Conservation (phyloP, 1,140 invertebrate species). For the Zaprionus ghesquierei region DNA sequence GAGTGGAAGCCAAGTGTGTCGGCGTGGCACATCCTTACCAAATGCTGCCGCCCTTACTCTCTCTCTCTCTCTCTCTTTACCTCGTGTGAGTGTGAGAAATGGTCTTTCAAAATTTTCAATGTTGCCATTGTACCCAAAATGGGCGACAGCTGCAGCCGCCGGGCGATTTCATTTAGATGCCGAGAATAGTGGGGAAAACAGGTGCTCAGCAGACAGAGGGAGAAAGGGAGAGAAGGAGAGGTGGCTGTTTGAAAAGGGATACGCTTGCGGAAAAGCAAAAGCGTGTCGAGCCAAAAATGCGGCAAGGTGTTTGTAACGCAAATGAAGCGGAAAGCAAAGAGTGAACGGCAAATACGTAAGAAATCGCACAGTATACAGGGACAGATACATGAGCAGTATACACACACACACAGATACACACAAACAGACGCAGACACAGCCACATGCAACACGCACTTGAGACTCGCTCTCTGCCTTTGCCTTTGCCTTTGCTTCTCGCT, state of each 20-base stretch:
- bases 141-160: constrained; percentile 46
- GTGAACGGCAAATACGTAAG: constrained; percentile 29
- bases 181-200: not conserved
- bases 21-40: constrained; percentile 10
- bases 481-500: constrained; percentile 18
- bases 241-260: constrained; percentile 16
- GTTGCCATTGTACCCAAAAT: constrained; percentile 35
- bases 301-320: constrained; percentile 68
- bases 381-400: constrained; percentile 10
- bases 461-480: constrained; percentile 4
- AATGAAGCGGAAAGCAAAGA: constrained; percentile 45
- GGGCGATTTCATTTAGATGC: constrained; percentile 44
- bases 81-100: constrained; percentile 42
- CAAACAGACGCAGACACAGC: not conserved
- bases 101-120: constrained; percentile 61
- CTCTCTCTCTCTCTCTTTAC: not conserved
- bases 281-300: constrained; percentile 61
- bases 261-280: constrained; percentile 62
- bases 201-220: not conserved
- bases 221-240: not conserved
- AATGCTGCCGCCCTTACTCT: too few species aligned
- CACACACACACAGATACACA: not conserved
- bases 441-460: constrained; percentile 1
- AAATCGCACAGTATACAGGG: constrained; percentile 11
- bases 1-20: constrained; percentile 21